Conservation (phyloP, 2,888 invertebrate genomes). For the Himalopsyche japonica region DNA sequence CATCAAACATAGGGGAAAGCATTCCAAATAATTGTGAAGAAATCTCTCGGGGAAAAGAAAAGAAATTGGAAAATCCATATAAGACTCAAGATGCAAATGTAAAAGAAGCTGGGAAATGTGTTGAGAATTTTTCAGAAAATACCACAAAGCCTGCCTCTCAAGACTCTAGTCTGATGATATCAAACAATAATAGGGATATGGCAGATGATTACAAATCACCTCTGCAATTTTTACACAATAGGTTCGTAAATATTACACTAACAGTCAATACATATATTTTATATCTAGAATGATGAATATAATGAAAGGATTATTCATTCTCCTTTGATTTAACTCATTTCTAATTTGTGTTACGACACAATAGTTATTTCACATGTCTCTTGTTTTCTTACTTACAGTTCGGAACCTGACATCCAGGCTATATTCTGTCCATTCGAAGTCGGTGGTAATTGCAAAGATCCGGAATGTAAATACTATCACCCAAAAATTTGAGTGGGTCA, state of each 20-base stretch:
- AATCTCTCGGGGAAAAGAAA: background rate
- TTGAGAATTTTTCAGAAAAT: background rate
- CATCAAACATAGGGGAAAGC: background rate
- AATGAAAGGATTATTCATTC: too few species aligned
- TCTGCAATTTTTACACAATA: slow-evolving; percentile 22
- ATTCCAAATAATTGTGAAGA: background rate
- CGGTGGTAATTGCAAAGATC: slow-evolving; percentile 57
- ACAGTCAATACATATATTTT: too few species aligned
- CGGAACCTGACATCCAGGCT: slow-evolving; percentile 56
- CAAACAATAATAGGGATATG: background rate
- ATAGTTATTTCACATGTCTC: background rate
- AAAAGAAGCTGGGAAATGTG: background rate
- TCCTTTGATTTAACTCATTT: too few species aligned
- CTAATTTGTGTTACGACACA: too few species aligned
- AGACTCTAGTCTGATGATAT: background rate
- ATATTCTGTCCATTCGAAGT: slow-evolving; percentile 59
- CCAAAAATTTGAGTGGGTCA: slow-evolving; percentile 44
- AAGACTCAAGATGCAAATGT: background rate
- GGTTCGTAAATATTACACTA: slow-evolving; percentile 11
- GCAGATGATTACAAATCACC: slow-evolving; percentile 32
- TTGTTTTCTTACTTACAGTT: slow-evolving; percentile 46
- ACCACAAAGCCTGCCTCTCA: background rate
- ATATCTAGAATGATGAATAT: too few species aligned
- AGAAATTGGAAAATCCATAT: background rate
- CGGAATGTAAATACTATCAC: slow-evolving; percentile 58